Evolutionary conservation across 2,797 vertebrate species (phyloP), one percentile per base, ranked within the genome.

Genomic region (Esox lucius): DNA sequence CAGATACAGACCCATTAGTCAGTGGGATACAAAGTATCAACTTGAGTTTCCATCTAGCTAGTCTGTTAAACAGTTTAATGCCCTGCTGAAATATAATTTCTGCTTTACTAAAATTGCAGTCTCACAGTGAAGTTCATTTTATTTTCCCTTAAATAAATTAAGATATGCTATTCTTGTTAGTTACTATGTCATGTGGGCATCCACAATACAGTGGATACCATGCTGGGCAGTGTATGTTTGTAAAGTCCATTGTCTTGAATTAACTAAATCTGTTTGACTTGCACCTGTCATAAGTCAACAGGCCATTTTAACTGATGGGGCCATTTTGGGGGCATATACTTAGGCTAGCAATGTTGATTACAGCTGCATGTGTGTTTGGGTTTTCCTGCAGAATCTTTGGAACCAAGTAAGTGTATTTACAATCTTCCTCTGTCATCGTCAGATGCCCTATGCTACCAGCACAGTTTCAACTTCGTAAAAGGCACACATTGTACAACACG

Each of bases 311-410:
- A 78, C 85, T 90, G 83, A 79, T 86, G 87, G 80, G 33, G 35
- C 78, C 7, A n/a, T 81, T 74, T 80, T 62, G 31, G 16, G 24
- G 79, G 85, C 83, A 61, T 42, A 70, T 72, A 74, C 56, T 78
- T 11, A 65, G 72, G 77, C 74, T 84, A 42, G 72, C 82, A 87
- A 85, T 88, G 85, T 83, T 75, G 64, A 4, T 4, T 26, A 75
- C 87, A 90, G 87, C 89, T 88, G 90, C 81, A 26, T 39, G 78
- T 78, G 51, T 17, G 65, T 68, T 61, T 39, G 62, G n/a, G 13
- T 48, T 61, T 5, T 26, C 49, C 12, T 42, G 70, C 31, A n/a
- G 46, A 51, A n/a, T n/a, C n/a, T 39, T 24, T 35, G 17, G 13
- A 33, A 61, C 33, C 35, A 39, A 12, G 16, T 15, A n/a, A 19